Conservation (phyloP, 2,797 vertebrate species). For the Arnoldichthys spilopterus region DNA sequence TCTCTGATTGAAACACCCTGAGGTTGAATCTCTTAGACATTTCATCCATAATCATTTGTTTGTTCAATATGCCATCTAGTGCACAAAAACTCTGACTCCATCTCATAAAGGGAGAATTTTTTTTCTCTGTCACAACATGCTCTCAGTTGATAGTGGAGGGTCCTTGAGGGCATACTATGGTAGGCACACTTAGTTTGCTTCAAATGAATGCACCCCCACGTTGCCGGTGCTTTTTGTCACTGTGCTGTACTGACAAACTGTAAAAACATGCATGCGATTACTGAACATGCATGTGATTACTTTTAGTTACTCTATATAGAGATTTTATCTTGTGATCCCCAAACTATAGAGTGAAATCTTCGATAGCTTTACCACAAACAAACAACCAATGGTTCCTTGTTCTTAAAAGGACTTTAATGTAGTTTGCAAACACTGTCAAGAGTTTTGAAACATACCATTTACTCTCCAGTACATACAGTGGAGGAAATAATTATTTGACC, state of each 20-base stretch:
- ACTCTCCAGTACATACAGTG: too few species aligned
- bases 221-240: constrained; percentile 25
- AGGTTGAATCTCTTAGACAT: constrained; percentile 12
- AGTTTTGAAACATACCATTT: too few species aligned
- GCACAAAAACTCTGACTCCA: constrained; percentile 48
- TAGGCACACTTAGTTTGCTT: constrained; percentile 20
- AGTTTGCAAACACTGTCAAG: too few species aligned
- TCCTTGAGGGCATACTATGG: constrained; percentile 44
- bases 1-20: constrained; percentile 30
- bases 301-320: too few species aligned
- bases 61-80: constrained; percentile 56
- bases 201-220: constrained; percentile 12
- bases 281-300: too few species aligned
- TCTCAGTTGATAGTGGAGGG: constrained; percentile 11
- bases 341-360: too few species aligned
- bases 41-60: constrained; percentile 53
- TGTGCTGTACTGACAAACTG: constrained; percentile 21
- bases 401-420: too few species aligned
- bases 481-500: too few species aligned
- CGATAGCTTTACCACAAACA: too few species aligned
- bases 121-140: constrained; percentile 24
- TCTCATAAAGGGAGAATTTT: constrained; percentile 35
- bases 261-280: neutral
- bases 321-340: too few species aligned
- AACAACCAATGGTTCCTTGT: too few species aligned